Conservation (phyloP, 2,797 vertebrate genomes). For the Lemur catta region DNA sequence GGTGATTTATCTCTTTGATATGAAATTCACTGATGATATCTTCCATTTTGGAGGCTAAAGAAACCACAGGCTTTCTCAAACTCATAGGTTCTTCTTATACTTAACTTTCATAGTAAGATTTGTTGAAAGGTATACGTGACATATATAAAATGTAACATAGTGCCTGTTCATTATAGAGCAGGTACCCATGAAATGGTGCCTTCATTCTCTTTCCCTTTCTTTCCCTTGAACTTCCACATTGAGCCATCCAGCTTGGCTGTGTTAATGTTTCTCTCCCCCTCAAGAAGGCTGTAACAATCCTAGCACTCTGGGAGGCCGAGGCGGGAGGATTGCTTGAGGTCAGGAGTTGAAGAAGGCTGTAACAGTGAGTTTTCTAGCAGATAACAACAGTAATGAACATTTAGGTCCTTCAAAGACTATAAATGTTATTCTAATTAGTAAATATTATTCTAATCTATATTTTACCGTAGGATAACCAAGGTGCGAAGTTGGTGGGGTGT, state of each 20-base stretch:
- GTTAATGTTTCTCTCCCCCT: neutral
- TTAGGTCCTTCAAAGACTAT: neutral
- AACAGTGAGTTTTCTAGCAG: neutral
- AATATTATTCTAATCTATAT: neutral
- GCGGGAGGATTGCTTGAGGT: too few species aligned
- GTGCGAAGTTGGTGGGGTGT: neutral
- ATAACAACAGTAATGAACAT: neutral
- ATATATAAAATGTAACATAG: neutral
- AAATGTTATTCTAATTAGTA: neutral
- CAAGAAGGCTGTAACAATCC: neutral
- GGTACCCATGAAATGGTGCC: neutral
- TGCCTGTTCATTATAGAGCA: neutral
- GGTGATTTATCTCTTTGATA: neutral
- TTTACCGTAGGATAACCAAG: neutral
- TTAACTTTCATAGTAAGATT: neutral
- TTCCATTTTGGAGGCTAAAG: neutral
- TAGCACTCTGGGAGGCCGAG: too few species aligned
- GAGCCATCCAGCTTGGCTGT: neutral
- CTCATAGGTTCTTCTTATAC: neutral
- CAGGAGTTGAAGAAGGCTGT: neutral
- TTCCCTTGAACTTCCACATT: neutral
- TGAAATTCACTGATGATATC: neutral
- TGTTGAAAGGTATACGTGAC: neutral
- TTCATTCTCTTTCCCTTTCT: neutral
- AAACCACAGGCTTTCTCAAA: neutral